These are phyloP conservation scores for Drosophila paulistorum DNA, from an alignment of 1,140 invertebrate species.

Conservation along the genomic window DNA sequence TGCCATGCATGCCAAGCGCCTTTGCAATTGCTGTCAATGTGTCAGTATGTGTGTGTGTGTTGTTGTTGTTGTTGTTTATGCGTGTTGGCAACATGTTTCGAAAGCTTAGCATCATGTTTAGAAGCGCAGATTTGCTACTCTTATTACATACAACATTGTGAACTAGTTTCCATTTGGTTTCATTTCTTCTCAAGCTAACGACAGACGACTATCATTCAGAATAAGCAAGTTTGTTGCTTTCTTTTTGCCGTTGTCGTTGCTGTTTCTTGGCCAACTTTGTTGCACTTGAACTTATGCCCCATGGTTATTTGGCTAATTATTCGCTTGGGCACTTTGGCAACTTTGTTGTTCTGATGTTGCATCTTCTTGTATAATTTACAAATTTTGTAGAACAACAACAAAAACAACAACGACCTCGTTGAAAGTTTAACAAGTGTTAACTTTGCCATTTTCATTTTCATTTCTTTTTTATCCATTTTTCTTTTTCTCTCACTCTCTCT, in stretches of 20 bases:
- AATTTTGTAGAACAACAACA: slow-evolving; percentile 45
- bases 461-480: slow-evolving; percentile 50
- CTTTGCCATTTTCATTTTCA: slow-evolving; percentile 77
- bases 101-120: slow-evolving; percentile 37
- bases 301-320: slow-evolving; percentile 80
- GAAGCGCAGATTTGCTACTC: slow-evolving; percentile 33
- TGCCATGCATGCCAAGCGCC: slow-evolving; percentile 75
- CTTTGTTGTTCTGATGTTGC: slow-evolving; percentile 59
- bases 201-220: slow-evolving; percentile 57
- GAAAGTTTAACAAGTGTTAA: slow-evolving; percentile 81
- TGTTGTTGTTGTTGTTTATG: not conserved
- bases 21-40: slow-evolving; percentile 76
- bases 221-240: slow-evolving; percentile 56
- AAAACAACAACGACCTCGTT: slow-evolving; percentile 53
- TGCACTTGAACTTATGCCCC: slow-evolving; percentile 79
- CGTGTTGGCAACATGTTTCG: slow-evolving; percentile 48
- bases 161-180: slow-evolving; percentile 50
- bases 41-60: not conserved
- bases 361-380: slow-evolving; percentile 68
- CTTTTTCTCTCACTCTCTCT: slow-evolving; percentile 46
- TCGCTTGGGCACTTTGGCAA: slow-evolving; percentile 75
- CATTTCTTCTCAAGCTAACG: slow-evolving; percentile 8
- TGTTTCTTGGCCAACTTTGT: slow-evolving; percentile 55
- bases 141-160: slow-evolving; percentile 65
- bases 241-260: slow-evolving; percentile 11